These are phyloP conservation scores for Cosmopolites sordidus DNA, from an alignment of 2,888 invertebrate species.

Conservation along the genomic window DNA sequence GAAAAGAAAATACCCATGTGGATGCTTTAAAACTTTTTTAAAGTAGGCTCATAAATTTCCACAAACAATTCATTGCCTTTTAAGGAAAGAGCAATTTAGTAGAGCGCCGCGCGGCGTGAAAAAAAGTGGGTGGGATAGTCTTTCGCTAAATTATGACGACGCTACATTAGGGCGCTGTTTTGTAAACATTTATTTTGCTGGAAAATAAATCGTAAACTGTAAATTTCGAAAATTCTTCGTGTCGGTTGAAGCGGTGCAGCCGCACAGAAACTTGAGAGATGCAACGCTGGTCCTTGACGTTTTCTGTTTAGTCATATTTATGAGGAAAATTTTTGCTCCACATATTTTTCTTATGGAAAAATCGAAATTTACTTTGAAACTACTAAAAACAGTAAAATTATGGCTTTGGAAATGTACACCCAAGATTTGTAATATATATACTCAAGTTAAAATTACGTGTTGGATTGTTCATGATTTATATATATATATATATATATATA, in stretches of 20 bases:
- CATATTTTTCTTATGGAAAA: no score
- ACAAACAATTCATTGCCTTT: slow-evolving; percentile 1
- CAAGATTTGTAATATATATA: no score
- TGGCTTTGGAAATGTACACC: no score
- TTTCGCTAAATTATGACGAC: slow-evolving; percentile 9
- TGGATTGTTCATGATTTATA: no score
- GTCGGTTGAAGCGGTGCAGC: not conserved
- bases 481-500: no score
- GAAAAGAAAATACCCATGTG: not conserved
- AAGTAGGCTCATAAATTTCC: not conserved
- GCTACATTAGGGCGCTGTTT: slow-evolving; percentile 13
- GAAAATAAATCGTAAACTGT: slow-evolving; percentile 9
- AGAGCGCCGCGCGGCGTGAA: not conserved
- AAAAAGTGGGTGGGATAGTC: slow-evolving; percentile 22
- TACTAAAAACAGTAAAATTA: no score
- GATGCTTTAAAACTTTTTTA: not conserved
- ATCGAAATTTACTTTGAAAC: no score
- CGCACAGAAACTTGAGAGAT: not conserved
- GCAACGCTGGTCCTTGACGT: not conserved
- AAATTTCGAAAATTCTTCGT: slow-evolving; percentile 5
- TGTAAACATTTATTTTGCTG: slow-evolving; percentile 12
- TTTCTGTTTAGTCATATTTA: no score
- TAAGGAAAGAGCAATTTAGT: slow-evolving; percentile 1
- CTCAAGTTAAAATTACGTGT: no score
- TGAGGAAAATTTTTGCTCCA: no score